A percentile compares a stretch with the other conserved stretches of the same genome.
Conservation (phyloP, 2,888 invertebrate genomes). For the Xanthorhoe spadicearia region DNA sequence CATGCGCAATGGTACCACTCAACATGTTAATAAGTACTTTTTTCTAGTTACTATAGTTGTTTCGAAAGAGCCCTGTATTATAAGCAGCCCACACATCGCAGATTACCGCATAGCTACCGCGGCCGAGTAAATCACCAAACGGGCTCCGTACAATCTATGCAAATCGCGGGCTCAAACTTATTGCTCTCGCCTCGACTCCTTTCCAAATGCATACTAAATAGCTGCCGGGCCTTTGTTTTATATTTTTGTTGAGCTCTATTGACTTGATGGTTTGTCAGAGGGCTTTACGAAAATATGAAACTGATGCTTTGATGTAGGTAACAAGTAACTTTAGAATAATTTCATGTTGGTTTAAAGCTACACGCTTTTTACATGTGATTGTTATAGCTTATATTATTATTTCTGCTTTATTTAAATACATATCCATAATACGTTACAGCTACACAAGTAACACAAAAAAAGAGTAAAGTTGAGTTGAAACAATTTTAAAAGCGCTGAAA, state of each 20-base stretch:
- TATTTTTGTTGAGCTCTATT: conserved; percentile 67
- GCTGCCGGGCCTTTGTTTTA: conserved; percentile 72
- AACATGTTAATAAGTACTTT: not conserved
- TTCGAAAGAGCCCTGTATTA: conserved; percentile 4
- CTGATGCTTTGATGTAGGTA: not conserved
- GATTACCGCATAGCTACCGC: conserved; percentile 45
- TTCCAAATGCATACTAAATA: conserved; percentile 84
- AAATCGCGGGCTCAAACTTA: conserved; percentile 81
- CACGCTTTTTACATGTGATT: not conserved
- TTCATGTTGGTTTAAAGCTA: not conserved
- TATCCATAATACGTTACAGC: no score
- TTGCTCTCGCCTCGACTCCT: conserved; percentile 83
- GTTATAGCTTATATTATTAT: not conserved
- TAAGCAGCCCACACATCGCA: conserved; percentile 16
- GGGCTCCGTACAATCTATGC: conserved; percentile 77
- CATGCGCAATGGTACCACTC: no score
- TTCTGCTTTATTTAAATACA: not conserved
- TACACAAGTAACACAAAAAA: no score
- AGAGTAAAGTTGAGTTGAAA: no score
- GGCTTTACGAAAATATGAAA: conserved; percentile 27
- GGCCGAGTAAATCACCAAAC: conserved; percentile 74
- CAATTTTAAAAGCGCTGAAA: no score
- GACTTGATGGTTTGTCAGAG: conserved; percentile 55
- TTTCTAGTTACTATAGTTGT: not conserved
- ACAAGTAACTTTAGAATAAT: not conserved